Evolutionary conservation across 1,140 invertebrate species (phyloP), one percentile per base, ranked within the genome.

Genomic region (Aplysia californica): DNA sequence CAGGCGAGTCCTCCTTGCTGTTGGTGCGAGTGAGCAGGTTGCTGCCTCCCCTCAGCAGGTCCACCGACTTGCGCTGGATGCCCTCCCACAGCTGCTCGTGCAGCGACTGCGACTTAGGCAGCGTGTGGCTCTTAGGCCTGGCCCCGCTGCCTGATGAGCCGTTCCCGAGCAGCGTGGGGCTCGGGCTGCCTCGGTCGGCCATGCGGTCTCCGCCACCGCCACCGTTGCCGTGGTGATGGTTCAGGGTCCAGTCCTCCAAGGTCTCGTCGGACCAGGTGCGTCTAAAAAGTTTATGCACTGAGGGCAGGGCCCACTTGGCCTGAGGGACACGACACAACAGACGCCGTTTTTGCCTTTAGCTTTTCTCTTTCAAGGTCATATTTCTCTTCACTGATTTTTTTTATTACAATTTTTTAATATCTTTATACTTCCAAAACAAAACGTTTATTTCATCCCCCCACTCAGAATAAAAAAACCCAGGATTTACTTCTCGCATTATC

Each of bases 41-140:
- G 76, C 84, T 84, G 31, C 84, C 84, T 35, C 86, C 86, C 33
- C 84, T 80, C 61, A 86, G 82, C 75, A 87, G 82, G 76, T 87
- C 86, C 76, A 85, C 82, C 1, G 86, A 87, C 79, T 87, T 86
- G 65, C 83, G 79, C 69, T 86, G 83, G 74, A 87, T 84, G 21
- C 86, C 86, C 78, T 87, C 86, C 86, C 86, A 87, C 56, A 87
- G 72, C 76, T 85, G 82, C 58, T 86, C 85, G 73, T 86, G 84
- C 33, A 83, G 78, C 29, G 82, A 81, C 74, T 79, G 82, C 31
- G 85, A 86, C 81, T 86, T 86, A 72, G 83, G 83, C 75, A 87
- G 74, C 72, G 82, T 84, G 78, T 84, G 82, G 67, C 86, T 85
- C 82, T 87, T 86, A 65, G 82, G 82, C 31, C 84, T 82, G 76